Evolutionary conservation across 2,888 invertebrate genomes (phyloP).

Genomic region (Caradrina kadenii): DNA sequence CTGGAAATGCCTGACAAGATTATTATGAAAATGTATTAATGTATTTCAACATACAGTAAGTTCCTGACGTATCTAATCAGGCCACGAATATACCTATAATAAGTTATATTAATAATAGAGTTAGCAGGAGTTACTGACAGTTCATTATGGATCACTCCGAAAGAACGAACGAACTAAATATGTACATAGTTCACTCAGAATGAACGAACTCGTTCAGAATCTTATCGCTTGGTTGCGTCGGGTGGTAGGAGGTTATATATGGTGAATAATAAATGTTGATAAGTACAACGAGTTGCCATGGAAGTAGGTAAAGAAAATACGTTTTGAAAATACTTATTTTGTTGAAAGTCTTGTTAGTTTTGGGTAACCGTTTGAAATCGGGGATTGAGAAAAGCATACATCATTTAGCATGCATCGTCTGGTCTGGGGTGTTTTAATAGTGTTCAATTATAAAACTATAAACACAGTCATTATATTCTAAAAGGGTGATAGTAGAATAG

Average conservation of each 20-base stretch:
- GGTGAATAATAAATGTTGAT: conserved; percentile 32
- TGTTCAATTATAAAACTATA: too few species aligned
- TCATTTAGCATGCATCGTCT: too few species aligned
- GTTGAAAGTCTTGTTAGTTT: background rate
- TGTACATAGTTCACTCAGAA: conserved; percentile 33
- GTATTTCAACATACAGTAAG: background rate
- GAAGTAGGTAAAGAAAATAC: background rate
- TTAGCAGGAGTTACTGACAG: conserved; percentile 53
- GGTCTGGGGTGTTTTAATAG: too few species aligned
- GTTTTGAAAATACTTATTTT: background rate
- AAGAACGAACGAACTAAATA: conserved; percentile 43
- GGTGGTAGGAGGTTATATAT: conserved; percentile 40
- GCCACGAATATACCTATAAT: background rate
- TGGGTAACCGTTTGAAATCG: too few species aligned
- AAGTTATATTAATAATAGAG: conserved; percentile 24
- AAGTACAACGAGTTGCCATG: conserved; percentile 2
- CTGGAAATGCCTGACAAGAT: background rate
- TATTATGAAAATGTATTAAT: background rate
- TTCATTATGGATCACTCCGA: conserved; percentile 53
- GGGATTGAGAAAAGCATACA: too few species aligned
- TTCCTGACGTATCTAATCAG: conserved; percentile 23
- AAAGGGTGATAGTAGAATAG: too few species aligned
- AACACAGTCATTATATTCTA: too few species aligned
- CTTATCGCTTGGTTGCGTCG: conserved; percentile 32
- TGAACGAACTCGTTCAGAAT: conserved; percentile 38